Percentiles rank a stretch among this genome's conserved stretches.
Conservation (phyloP, 2,888 invertebrate species). For the Folsomia manolachei region DNA sequence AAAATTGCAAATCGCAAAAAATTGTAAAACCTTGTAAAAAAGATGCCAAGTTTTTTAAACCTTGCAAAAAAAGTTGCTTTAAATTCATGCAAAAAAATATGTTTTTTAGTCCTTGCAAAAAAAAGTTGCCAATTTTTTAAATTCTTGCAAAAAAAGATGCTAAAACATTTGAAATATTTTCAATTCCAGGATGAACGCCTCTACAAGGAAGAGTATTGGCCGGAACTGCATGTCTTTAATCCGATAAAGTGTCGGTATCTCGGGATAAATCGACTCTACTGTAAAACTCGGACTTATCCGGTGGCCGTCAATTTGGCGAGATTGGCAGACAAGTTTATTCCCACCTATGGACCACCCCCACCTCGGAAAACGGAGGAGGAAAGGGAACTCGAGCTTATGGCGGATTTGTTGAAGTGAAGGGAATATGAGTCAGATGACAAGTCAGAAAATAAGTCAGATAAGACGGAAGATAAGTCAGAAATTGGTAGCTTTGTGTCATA, state of each 20-base stretch:
- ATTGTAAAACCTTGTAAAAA: background rate
- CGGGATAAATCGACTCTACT: constrained; percentile 29
- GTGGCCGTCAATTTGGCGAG: constrained; percentile 18
- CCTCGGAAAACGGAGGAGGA: background rate
- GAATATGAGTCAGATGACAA: too few species aligned
- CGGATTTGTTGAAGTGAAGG: too few species aligned
- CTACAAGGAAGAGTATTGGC: constrained; percentile 36
- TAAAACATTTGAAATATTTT: too few species aligned
- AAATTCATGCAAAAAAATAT: background rate
- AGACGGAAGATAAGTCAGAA: too few species aligned
- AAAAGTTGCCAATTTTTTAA: background rate
- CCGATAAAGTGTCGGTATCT: constrained; percentile 32
- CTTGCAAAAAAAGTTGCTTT: background rate
- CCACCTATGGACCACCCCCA: constrained; percentile 11
- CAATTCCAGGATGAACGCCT: constrained; percentile 22
- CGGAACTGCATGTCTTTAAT: constrained; percentile 27
- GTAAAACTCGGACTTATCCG: constrained; percentile 20
- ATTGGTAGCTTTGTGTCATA: too few species aligned
- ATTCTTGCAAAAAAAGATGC: background rate
- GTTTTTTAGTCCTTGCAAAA: background rate
- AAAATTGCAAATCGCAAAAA: too few species aligned
- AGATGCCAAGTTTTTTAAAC: background rate
- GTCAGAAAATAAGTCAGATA: too few species aligned
- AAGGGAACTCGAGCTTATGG: too few species aligned
- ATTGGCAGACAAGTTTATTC: constrained; percentile 23